Base-by-base conservation (phyloP, 2,888 invertebrate genomes). In the Phragmatobia fuliginosa region DNA sequence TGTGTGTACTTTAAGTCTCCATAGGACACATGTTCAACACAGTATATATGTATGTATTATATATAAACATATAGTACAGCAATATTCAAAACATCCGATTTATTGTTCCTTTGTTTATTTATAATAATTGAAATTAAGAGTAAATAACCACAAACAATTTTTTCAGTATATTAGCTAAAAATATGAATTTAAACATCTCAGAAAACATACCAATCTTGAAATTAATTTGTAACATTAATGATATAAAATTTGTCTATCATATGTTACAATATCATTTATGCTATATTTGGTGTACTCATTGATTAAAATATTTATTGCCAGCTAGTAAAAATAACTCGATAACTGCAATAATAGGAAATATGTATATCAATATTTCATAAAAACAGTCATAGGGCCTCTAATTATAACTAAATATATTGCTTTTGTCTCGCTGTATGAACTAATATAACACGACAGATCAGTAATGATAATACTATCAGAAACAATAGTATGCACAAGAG, bases 281-380 rank as follows among this genome's bases (percentile, higher is more conserved):
- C 66, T 79, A 81, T 76, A 79, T 82, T 82, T 81, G 81, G 80
- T 81, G 80, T 80, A 80, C 73, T 77, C 67, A 70, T 74, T 75
- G 70, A 75, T 81, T 71, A 73, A 70, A 76, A 75, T 75, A 77
- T 76, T 79, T 81, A 81, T 81, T 82, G 77, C 74, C 73, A 79
- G 70, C 74, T 73, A 71, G 69, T 76, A 74, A 73, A 77, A 75
- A 68, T 66, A 79, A 77, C 68, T 70, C 67, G 66, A 71, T 75
- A 75, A 80, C 79, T 74, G 76, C 67, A 72, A 81, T 76, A 71
- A 76, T 71, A 75, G 77, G 74, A 74, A 74, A 78, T 73, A 78
- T 72, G n/a, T n/a, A 75, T 74, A 68, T 71, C 66, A 80, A 74
- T 80, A 74, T 76, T 76, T 68, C 67, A 75, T 75, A 74, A 71